These are phyloP conservation scores for Leuciscus idus DNA, from an alignment of 2,113 vertebrate species.

Conservation along the genomic window DNA sequence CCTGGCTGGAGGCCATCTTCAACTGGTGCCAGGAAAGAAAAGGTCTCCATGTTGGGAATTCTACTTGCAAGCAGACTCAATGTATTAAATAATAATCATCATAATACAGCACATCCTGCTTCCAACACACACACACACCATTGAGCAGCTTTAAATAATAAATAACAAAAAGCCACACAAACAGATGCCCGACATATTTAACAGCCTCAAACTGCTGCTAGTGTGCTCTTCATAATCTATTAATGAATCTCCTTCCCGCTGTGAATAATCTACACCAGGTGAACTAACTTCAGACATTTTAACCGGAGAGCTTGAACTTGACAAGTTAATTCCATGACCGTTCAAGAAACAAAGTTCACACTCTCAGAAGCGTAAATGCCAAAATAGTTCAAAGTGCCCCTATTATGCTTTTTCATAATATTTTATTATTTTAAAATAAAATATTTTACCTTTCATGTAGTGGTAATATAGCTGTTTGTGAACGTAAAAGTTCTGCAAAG, in stretches of 20 bases:
- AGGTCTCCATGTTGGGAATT: slow-evolving; percentile 21
- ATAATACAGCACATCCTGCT: slow-evolving; percentile 16
- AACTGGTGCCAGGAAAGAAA: slow-evolving; percentile 15
- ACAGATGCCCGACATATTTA: slow-evolving; percentile 4
- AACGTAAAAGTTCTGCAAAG: no score
- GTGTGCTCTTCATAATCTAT: slow-evolving; percentile 27
- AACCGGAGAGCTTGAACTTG: neutral
- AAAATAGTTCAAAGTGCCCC: no score
- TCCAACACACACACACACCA: neutral
- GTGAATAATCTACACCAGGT: slow-evolving; percentile 23
- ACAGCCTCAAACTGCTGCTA: neutral
- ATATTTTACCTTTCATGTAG: no score
- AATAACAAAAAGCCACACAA: neutral
- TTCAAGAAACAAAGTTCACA: slow-evolving; percentile 19
- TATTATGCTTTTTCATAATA: no score
- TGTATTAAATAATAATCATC: slow-evolving; percentile 23
- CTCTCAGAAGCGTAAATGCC: neutral
- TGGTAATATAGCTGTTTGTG: no score
- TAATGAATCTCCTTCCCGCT: slow-evolving; percentile 15
- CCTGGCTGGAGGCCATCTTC: slow-evolving; percentile 27
- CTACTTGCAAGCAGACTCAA: neutral
- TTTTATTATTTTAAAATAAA: no score
- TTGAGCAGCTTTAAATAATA: slow-evolving; percentile 22
- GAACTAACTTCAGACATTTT: neutral
- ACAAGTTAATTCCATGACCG: neutral